These are phyloP conservation scores for Drosophila parabipectinata DNA, from an alignment of 1,140 invertebrate species.

Conservation along the genomic window DNA sequence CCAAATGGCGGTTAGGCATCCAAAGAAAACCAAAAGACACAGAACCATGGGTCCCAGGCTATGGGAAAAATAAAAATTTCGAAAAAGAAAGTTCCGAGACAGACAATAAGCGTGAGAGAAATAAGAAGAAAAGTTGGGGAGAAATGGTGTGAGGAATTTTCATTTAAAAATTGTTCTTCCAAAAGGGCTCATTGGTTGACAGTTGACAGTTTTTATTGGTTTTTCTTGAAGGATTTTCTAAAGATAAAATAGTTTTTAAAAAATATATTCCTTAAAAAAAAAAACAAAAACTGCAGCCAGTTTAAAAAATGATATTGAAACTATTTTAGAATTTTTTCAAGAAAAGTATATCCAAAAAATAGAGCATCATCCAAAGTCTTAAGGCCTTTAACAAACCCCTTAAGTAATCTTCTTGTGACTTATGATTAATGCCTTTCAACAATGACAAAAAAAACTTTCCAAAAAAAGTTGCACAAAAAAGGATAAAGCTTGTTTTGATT, in stretches of 20 bases:
- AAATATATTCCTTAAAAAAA: no score
- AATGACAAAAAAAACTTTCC: slow-evolving; percentile 27
- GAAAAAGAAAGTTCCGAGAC: slow-evolving; percentile 41
- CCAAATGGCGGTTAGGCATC: slow-evolving; percentile 5
- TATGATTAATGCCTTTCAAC: slow-evolving; percentile 41
- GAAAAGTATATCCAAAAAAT: background rate
- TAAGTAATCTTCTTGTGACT: slow-evolving; percentile 18
- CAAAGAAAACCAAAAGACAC: slow-evolving; percentile 29
- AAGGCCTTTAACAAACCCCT: background rate
- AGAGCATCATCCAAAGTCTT: background rate
- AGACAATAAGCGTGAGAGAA: slow-evolving; percentile 21
- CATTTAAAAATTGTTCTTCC: slow-evolving; percentile 30
- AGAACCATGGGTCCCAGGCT: slow-evolving; percentile 17
- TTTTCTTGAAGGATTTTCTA: background rate
- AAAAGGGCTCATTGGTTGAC: slow-evolving; percentile 27
- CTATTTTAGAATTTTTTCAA: background rate
- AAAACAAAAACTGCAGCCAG: no score
- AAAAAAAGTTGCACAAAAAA: background rate
- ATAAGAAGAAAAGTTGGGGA: slow-evolving; percentile 4
- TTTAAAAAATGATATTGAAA: no score
- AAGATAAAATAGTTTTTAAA: background rate
- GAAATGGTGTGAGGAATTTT: slow-evolving; percentile 17
- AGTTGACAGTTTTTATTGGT: slow-evolving; percentile 24
- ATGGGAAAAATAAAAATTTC: background rate
- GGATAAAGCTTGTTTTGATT: slow-evolving; percentile 29